Evolutionary conservation across 2,113 vertebrate species (phyloP), one percentile per base, ranked within the genome.

Genomic region (Rostratula benghalensis): DNA sequence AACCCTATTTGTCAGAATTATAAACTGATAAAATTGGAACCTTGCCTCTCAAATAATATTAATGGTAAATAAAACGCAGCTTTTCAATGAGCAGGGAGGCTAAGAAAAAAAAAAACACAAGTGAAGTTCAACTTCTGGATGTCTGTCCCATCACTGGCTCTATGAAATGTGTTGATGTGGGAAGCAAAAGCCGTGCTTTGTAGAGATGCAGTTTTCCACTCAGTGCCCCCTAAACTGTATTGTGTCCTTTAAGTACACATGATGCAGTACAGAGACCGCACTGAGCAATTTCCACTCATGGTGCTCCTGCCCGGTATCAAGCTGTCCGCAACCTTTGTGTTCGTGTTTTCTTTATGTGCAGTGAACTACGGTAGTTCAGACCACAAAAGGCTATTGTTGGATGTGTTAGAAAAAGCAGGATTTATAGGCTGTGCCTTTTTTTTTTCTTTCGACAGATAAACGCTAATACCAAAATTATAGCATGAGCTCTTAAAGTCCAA

Each of bases 331-430:
- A 81, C 50, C n/a, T 86, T 79, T 94, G 19, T 31, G 27, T n/a
- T 80, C 28, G 21, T 68, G 43, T 85, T 83, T 90, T 11, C 6
- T 48, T 33, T 25, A 87, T 74, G 70, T 85, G 30, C 24, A 67
- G 74, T 75, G 88, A 96, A 91, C 79, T 93, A 77, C 2, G 6
- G 89, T 81, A 87, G 81, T 59, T 96, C 74, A 87, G 85, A 82
- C 85, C 92, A 96, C 93, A 95, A 95, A 95, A 96, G 69, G 13
- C 74, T 91, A 67, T 94, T 97, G 93, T 93, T 95, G 71, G 83
- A 95, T 87, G 41, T 86, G 74, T 92, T 92, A 80, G 93, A 86
- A 94, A 97, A 81, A 95, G 90, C 71, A 95, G 71, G 67, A 97
- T 98, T 97, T 97, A 96, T 86, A 94, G 86, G 35, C 65, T 94